Evolutionary conservation across 1,140 invertebrate species (phyloP).

Genomic region (Drosophila repleta): DNA sequence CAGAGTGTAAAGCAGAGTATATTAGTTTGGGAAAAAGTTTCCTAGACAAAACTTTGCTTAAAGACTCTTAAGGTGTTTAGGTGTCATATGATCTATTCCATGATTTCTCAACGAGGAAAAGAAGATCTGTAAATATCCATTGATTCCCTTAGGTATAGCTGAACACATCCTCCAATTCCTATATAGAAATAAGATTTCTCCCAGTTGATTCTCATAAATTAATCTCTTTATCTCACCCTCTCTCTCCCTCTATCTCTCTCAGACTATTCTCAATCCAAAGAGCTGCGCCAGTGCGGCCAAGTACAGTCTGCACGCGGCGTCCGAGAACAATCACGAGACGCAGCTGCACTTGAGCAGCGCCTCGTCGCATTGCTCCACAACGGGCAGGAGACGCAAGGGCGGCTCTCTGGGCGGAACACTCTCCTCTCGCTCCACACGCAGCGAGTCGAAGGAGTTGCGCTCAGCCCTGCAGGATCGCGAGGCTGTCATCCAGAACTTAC

Average conservation of each 20-base stretch:
- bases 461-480: slow-evolving; percentile 91
- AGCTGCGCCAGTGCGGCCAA: slow-evolving; percentile 70
- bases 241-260: not conserved
- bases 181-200: too few species aligned
- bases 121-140: too few species aligned
- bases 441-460: slow-evolving; percentile 88
- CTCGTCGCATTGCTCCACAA: slow-evolving; percentile 85
- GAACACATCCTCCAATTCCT: too few species aligned
- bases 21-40: too few species aligned
- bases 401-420: slow-evolving; percentile 70
- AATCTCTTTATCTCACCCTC: not conserved
- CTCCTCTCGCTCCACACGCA: slow-evolving; percentile 81
- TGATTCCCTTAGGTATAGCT: too few species aligned
- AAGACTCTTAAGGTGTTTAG: too few species aligned
- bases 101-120: too few species aligned
- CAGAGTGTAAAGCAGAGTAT: too few species aligned
- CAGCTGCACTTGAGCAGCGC: slow-evolving; percentile 42
- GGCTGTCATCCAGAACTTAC: slow-evolving; percentile 90
- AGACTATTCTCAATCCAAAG: slow-evolving; percentile 81
- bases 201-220: too few species aligned
- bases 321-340: slow-evolving; percentile 53
- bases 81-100: too few species aligned
- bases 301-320: slow-evolving; percentile 64
- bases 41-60: too few species aligned
- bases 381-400: slow-evolving; percentile 86